phyloP scores from a whole-genome alignment of 2,113 vertebrate genomes.

The Barbus barbus region DNA sequence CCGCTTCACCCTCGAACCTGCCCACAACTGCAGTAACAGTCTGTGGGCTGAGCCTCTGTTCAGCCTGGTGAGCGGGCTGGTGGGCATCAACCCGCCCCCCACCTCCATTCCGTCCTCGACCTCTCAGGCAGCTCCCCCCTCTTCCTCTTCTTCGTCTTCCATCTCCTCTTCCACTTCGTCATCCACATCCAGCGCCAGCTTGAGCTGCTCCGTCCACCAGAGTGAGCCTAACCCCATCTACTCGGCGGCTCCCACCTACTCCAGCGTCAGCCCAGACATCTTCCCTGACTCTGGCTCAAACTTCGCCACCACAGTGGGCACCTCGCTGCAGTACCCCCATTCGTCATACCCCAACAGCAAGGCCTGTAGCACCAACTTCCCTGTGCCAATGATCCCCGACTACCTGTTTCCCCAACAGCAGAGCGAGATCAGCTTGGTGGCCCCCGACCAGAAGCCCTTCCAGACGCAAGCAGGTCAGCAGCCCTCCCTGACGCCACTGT shows the following conservation, averaged over 20 bases:
- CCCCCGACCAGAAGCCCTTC: constrained; percentile 94
- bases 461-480: constrained; percentile 85
- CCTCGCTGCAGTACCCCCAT: constrained; percentile 85
- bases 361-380: constrained; percentile 81
- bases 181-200: constrained; percentile 81
- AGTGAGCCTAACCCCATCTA: constrained; percentile 93
- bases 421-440: constrained; percentile 84
- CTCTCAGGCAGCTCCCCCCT: constrained; percentile 73
- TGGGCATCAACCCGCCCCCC: constrained; percentile 83
- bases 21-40: constrained; percentile 86
- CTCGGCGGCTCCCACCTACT: constrained; percentile 94
- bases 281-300: constrained; percentile 88
- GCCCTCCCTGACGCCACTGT: constrained; percentile 94
- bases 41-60: constrained; percentile 97
- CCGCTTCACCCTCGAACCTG: constrained; percentile 95
- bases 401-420: constrained; percentile 95
- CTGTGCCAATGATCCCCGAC: constrained; percentile 98
- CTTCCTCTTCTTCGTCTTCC: constrained; percentile 78
- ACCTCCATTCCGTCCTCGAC: constrained; percentile 76
- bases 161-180: constrained; percentile 74
- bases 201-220: constrained; percentile 91
- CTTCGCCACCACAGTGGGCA: constrained; percentile 75
- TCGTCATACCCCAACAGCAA: constrained; percentile 88
- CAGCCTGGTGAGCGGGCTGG: constrained; percentile 93
- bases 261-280: constrained; percentile 86